Percentiles rank a stretch among this genome's conserved stretches.
Conservation (phyloP, 2,888 invertebrate species). For the Nomada ferruginata region DNA sequence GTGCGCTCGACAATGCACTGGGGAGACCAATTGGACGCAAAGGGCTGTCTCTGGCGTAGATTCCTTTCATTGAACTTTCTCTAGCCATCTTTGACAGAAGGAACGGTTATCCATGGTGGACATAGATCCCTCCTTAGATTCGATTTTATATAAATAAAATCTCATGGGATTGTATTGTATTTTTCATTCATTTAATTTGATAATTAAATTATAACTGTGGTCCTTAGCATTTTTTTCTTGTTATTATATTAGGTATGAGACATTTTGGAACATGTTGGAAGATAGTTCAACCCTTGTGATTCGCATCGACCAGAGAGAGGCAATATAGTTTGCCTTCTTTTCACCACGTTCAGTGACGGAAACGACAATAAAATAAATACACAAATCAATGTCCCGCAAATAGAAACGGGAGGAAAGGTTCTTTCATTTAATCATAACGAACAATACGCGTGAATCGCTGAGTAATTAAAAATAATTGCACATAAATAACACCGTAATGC, state of each 20-base stretch:
- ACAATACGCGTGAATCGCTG: not conserved
- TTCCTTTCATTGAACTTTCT: not conserved
- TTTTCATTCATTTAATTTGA: too few species aligned
- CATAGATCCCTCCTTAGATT: not conserved
- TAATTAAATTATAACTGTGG: too few species aligned
- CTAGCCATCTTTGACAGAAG: not conserved
- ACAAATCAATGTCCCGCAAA: too few species aligned
- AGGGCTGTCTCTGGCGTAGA: not conserved
- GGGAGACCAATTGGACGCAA: conserved; percentile 12
- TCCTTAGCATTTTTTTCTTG: too few species aligned
- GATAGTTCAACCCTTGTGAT: too few species aligned
- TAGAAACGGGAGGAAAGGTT: not conserved
- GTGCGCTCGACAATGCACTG: conserved; percentile 21
- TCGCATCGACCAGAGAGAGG: too few species aligned
- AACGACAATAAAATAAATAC: conserved; percentile 9
- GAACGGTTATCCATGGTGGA: not conserved
- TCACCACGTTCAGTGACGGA: not conserved
- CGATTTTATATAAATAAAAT: too few species aligned
- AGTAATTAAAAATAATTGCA: conserved; percentile 47
- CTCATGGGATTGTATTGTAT: too few species aligned
- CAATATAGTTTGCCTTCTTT: too few species aligned
- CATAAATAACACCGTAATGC: conserved; percentile 26
- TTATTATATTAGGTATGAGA: too few species aligned
- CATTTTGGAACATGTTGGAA: too few species aligned
- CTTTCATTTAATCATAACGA: conserved; percentile 3